Base-by-base conservation (phyloP, 2,113 vertebrate genomes). In the Orycteropus afer region DNA sequence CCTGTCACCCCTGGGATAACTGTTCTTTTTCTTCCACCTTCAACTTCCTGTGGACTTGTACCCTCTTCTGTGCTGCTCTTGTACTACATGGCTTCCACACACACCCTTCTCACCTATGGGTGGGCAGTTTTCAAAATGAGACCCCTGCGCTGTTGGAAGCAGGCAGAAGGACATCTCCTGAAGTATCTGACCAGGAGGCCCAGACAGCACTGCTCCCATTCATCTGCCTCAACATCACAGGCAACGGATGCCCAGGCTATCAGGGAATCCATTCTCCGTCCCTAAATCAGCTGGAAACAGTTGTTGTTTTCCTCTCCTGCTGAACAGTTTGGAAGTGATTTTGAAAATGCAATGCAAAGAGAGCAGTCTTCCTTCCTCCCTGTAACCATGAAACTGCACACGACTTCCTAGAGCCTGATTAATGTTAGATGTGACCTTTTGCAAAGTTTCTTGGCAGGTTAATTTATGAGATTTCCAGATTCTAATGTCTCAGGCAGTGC, bases 401-500 rank as follows among this genome's bases (percentile, higher is more conserved):
- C 90, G 85, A 63, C 79, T 83, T 97, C 90, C 84, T 76, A 91
- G 90, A 97, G 90, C 73, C 88, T 96, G 92, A 98, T 98, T 95
- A 97, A 98, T 98, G 97, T 97, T 97, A 98, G 98, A 98, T 92
- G 91, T 98, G 98, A 98, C 98, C 98, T 98, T 98, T 98, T 80
- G 37, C 83, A 93, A 97, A 97, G 96, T 97, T 98, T 94, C 92
- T 81, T 95, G 87, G 95, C 96, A 98, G 97, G 97, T 94, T 95
- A 97, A 98, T 11, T 98, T 98, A 98, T 97, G 97, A 97, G 93
- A 87, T 93, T 97, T 96, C 94, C 96, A 57, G 65, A 91, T 95
- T 96, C 96, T 82, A 97, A 96, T 93, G 96, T 96, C 97, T 95
- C 95, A 96, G 96, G 97, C 86, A 92, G 97, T 92, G 61, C 93